Percentiles rank a stretch among this genome's conserved stretches.
Evolutionary conservation across 2,113 vertebrate genomes (phyloP).

Genomic region (Takifugu bimaculatus): DNA sequence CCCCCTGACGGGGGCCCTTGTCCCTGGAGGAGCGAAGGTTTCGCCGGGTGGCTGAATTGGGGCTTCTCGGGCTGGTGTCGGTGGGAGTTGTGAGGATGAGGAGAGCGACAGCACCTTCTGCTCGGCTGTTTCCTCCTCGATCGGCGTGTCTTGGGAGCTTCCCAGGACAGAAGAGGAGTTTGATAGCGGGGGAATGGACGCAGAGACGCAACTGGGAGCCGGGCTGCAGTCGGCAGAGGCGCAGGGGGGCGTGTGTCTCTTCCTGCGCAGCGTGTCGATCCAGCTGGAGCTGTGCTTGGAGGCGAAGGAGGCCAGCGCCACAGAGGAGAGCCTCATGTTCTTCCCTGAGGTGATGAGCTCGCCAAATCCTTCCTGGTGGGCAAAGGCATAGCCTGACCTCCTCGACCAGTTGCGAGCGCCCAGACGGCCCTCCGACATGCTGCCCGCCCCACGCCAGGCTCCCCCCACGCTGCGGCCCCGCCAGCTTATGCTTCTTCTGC

Average conservation of each 20-base stretch:
- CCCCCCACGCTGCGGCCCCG: conserved; percentile 61
- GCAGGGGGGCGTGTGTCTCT: conserved; percentile 69
- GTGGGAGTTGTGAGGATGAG: conserved; percentile 6
- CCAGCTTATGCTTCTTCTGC: conserved; percentile 82
- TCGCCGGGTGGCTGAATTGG: conserved; percentile 16
- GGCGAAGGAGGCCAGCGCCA: conserved; percentile 80
- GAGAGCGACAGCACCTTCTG: conserved; percentile 11
- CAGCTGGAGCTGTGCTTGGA: conserved; percentile 82
- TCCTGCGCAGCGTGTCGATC: conserved; percentile 89
- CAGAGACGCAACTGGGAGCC: conserved; percentile 49
- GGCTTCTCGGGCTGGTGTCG: conserved; percentile 21
- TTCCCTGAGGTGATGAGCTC: conserved; percentile 94
- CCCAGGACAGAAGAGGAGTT: conserved; percentile 67
- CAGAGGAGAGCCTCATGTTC: conserved; percentile 90
- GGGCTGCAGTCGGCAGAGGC: conserved; percentile 63
- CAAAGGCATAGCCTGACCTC: conserved; percentile 90
- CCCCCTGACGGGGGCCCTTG: conserved; percentile 31
- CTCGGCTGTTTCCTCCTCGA: conserved; percentile 45
- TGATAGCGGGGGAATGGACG: conserved; percentile 55
- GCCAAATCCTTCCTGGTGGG: conserved; percentile 93
- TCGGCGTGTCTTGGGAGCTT: conserved; percentile 55
- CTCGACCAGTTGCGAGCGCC: conserved; percentile 72
- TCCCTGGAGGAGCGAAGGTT: conserved; percentile 5
- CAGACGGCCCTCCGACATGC: conserved; percentile 65
- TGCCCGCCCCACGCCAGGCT: conserved; percentile 68